Conservation (phyloP, 1,140 invertebrate species). For the Brachionus sp. region DNA sequence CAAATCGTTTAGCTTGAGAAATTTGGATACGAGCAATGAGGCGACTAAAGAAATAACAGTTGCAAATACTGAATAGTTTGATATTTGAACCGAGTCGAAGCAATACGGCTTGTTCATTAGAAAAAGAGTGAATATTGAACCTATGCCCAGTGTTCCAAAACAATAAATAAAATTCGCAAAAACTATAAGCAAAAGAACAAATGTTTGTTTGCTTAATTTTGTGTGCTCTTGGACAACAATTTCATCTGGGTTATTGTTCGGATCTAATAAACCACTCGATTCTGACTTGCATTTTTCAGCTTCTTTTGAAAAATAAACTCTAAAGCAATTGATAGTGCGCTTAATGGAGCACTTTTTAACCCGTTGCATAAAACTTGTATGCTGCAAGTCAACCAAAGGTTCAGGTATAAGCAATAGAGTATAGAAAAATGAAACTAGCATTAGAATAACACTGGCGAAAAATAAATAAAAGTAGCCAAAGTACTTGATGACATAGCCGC, state of each 20-base stretch:
- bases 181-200: constrained; percentile 17
- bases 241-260: neutral
- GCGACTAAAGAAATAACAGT: constrained; percentile 20
- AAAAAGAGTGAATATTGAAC: constrained; percentile 37
- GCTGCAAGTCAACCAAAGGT: neutral
- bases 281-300: neutral
- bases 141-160: constrained; percentile 32
- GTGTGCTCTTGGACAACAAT: neutral
- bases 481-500: constrained; percentile 40
- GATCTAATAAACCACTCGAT: neutral
- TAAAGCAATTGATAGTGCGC: constrained; percentile 2
- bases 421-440: constrained; percentile 24
- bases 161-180: constrained; percentile 38
- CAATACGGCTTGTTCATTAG: constrained; percentile 33
- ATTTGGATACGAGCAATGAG: constrained; percentile 31
- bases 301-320: constrained; percentile 39
- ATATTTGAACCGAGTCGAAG: constrained; percentile 40
- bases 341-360: constrained; percentile 2
- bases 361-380: neutral
- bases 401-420: constrained; percentile 33
- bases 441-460: neutral
- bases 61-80: constrained; percentile 33
- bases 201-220: constrained; percentile 33
- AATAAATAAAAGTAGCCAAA: constrained; percentile 36
- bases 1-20: constrained; percentile 31